A percentile compares a stretch with the other conserved stretches of the same genome.
These are phyloP conservation scores for Acanthurus leucopareius DNA, from an alignment of 2,797 vertebrate species.

Conservation along the genomic window DNA sequence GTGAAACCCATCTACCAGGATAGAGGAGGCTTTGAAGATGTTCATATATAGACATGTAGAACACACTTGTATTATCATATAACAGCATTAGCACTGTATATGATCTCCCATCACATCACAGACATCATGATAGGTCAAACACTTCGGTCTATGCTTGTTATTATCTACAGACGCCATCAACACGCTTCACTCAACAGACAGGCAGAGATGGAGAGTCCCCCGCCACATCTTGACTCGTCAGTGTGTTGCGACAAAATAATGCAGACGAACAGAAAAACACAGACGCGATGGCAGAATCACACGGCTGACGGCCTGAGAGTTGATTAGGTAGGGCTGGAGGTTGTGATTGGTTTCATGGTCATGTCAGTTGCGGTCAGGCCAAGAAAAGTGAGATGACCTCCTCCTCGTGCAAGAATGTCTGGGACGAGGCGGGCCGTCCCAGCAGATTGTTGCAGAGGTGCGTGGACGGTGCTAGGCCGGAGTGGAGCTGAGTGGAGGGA, in stretches of 20 bases:
- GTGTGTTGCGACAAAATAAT: constrained; percentile 51
- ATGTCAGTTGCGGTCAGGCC: constrained; percentile 49
- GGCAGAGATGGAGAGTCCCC: constrained; percentile 35
- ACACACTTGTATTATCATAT: constrained; percentile 80
- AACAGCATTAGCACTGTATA: constrained; percentile 74
- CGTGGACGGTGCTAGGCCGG: constrained; percentile 50
- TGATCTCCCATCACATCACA: constrained; percentile 72
- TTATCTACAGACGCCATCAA: constrained; percentile 45
- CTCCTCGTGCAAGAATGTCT: constrained; percentile 60
- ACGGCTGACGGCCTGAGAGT: constrained; percentile 57
- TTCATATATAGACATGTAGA: constrained; percentile 55
- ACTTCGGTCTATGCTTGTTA: constrained; percentile 48
- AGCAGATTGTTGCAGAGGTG: constrained; percentile 64
- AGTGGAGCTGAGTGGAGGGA: constrained; percentile 56
- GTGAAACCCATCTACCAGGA: constrained; percentile 48
- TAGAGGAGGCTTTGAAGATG: constrained; percentile 39
- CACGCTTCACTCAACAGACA: constrained; percentile 34
- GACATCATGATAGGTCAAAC: constrained; percentile 60
- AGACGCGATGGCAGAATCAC: constrained; percentile 71
- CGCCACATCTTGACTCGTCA: constrained; percentile 30
- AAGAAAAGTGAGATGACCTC: constrained; percentile 44
- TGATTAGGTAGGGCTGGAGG: constrained; percentile 62
- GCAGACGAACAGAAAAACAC: constrained; percentile 66
- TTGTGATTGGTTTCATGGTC: constrained; percentile 52
- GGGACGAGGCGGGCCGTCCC: constrained; percentile 45